phyloP scores from a whole-genome alignment of 2,888 invertebrate species.

The Caradrina kadenii region DNA sequence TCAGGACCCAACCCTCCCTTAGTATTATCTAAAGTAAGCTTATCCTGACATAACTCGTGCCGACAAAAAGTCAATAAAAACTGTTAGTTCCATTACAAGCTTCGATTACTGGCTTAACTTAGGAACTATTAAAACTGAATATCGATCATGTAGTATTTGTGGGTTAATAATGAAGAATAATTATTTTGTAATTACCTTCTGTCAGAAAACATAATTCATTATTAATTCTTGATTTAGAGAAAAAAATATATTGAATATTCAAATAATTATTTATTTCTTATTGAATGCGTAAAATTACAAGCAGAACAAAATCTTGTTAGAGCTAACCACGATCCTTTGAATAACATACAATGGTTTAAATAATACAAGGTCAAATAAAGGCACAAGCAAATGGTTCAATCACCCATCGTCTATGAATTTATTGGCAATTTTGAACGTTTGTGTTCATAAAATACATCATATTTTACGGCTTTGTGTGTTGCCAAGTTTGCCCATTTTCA shows the following conservation, averaged over 20 bases:
- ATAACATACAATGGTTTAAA: constrained; percentile 14
- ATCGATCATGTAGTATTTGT: no score
- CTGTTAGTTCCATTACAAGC: no score
- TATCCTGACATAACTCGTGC: no score
- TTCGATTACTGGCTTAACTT: no score
- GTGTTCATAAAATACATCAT: constrained; percentile 18
- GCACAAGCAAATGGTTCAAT: constrained; percentile 38
- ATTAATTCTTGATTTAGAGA: no score
- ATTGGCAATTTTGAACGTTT: constrained; percentile 34
- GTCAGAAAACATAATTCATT: no score
- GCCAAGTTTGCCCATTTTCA: not conserved
- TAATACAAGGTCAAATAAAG: constrained; percentile 17
- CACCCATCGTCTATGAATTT: constrained; percentile 38
- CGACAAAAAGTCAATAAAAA: no score
- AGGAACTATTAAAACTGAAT: no score
- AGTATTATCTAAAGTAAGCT: no score
- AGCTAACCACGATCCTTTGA: not conserved
- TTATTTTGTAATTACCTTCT: no score
- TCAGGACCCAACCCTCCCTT: no score
- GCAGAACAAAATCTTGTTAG: constrained; percentile 4
- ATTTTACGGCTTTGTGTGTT: constrained; percentile 15
- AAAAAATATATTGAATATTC: not conserved
- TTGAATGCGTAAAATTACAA: constrained; percentile 7
- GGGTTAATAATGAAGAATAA: no score
- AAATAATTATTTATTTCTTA: constrained; percentile 3